Base-by-base conservation (phyloP, 1,140 invertebrate species). In the Pseudomyrmex gracilis region DNA sequence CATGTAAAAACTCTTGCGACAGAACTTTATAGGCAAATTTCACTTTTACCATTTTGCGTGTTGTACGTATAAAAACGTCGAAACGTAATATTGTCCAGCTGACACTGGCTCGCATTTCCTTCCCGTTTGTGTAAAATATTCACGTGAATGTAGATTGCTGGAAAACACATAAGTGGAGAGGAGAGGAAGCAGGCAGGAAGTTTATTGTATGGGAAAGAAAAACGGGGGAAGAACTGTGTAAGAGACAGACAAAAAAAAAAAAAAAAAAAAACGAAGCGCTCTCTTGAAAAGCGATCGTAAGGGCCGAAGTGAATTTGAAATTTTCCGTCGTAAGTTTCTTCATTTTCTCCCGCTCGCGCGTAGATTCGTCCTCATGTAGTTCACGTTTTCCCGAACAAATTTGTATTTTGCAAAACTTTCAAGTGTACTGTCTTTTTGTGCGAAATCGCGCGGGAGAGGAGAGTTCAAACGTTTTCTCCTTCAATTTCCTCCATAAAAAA, bases 281-380 rank as follows among this genome's bases (percentile, higher is more conserved):
- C 34, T 34, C 34, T 34, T 22, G 22, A 4, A 43, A 57, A 58
- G 83, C 55, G 85, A 84, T 84, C 60, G 82, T 73, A 76, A 83
- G 70, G 67, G 60, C 70, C 57, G 78, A 86, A 87, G 80, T 86
- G 78, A 87, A 87, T 87, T 87, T 57, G 82, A 87, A 87, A 86
- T 80, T 87, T 83, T 51, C 73, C 60, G 53, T 78, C 68, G 60
- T 74, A 71, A 86, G 78, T 86, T 87, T 70, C 73, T 63, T 87
- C 73, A 53, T 77, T 77, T 74, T 71, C 51, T 70, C 10, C 5
- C 13, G 5, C 24, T 60, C 12, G 57, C 10, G 13, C 10, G 22
- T 43, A 8, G 3, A 3, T 24, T 86, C 49, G 24, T 70, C 68
- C 77, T 51, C 70, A 76, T 71, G 61, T 64, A 9, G 43, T 76